Evolutionary conservation across 2,797 vertebrate genomes (phyloP).

Genomic region (Balearica regulorum): DNA sequence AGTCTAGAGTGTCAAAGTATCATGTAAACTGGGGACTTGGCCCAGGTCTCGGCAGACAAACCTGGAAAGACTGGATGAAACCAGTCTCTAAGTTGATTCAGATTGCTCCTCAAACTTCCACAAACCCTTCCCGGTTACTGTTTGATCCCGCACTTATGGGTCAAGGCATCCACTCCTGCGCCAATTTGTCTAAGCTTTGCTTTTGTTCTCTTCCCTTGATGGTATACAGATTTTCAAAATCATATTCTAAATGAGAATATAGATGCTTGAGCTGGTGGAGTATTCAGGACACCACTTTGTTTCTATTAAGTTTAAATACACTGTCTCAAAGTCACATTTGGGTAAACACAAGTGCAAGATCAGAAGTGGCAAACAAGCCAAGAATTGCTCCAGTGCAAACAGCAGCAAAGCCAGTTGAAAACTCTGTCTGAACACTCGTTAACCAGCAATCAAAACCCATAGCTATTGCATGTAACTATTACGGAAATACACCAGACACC

Average conservation of each 20-base stretch:
- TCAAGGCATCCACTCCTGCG: neutral
- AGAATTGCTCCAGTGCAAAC: neutral
- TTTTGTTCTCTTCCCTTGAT: neutral
- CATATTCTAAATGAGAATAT: neutral
- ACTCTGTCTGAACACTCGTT: neutral
- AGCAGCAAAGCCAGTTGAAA: neutral
- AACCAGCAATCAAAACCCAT: neutral
- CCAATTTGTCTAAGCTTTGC: neutral
- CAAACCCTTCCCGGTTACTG: neutral
- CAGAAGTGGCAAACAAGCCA: neutral
- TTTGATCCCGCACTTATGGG: neutral
- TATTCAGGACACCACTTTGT: conserved; percentile 15
- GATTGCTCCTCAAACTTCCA: neutral
- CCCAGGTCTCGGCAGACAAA: neutral
- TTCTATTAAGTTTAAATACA: conserved; percentile 31
- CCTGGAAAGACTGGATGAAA: neutral
- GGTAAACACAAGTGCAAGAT: neutral
- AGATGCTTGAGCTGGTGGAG: neutral
- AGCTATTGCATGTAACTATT: neutral
- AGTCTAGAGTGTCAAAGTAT: neutral
- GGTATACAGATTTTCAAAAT: neutral
- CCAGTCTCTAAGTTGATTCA: neutral
- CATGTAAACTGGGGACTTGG: neutral
- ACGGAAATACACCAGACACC: neutral
- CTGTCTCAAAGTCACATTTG: neutral